A percentile compares a stretch with the other conserved stretches of the same genome.
Evolutionary conservation across 2,888 invertebrate species (phyloP).

Genomic region (Cheilosia urbana): DNA sequence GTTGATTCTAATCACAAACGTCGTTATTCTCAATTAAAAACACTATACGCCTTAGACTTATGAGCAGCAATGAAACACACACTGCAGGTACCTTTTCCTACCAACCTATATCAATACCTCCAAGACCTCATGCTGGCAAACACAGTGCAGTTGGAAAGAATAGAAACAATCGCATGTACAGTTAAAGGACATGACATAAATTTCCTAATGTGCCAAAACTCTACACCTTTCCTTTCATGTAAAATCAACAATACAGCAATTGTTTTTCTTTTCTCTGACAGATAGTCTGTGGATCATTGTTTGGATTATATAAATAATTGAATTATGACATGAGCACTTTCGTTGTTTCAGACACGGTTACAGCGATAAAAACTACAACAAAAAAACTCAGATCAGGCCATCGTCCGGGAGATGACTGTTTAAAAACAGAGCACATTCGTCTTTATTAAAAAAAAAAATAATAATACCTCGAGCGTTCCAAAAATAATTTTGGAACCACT

Average conservation of each 20-base stretch:
- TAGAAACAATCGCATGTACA: constrained; percentile 19
- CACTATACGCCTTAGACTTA: no score
- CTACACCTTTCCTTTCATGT: constrained; percentile 8
- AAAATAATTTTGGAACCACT: no score
- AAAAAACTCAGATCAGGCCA: background rate
- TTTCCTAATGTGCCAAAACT: constrained; percentile 45
- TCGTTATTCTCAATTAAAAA: no score
- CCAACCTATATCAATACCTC: background rate
- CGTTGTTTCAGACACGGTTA: background rate
- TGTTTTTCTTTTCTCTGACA: background rate
- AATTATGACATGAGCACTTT: background rate
- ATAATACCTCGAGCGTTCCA: no score
- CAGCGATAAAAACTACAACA: background rate
- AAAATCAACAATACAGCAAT: constrained; percentile 5
- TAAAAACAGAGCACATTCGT: no score
- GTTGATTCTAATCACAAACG: no score
- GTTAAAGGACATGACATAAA: constrained; percentile 56
- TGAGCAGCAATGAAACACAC: no score
- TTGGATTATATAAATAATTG: background rate
- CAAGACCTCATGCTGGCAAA: constrained; percentile 6
- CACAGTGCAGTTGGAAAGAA: background rate
- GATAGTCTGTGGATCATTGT: background rate
- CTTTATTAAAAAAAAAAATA: no score
- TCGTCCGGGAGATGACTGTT: no score
- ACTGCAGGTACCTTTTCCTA: no score